A percentile compares a stretch with the other conserved stretches of the same genome.
Conservation (phyloP, 2,797 vertebrate genomes). For the Enteromius anoplus region DNA sequence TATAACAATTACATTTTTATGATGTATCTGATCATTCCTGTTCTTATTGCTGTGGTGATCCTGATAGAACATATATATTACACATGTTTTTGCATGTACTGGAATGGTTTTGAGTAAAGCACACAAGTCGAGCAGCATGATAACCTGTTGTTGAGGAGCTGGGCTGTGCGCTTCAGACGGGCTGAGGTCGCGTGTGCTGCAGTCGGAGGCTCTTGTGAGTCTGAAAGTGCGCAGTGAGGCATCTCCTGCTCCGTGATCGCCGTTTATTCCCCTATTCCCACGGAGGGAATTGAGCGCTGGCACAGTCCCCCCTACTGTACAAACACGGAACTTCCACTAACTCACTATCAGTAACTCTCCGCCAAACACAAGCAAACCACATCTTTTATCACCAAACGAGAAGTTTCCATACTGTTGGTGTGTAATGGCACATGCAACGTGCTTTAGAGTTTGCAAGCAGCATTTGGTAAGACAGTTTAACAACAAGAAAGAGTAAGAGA, state of each 20-base stretch:
- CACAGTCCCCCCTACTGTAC: slow-evolving; percentile 66
- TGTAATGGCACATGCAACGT: neutral
- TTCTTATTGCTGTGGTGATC: neutral
- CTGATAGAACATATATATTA: neutral
- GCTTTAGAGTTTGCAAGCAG: neutral
- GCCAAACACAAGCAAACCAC: slow-evolving; percentile 32
- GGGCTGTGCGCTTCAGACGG: slow-evolving; percentile 6
- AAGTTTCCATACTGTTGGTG: neutral
- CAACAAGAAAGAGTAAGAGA: neutral
- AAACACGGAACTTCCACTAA: slow-evolving; percentile 54
- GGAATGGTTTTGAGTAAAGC: neutral
- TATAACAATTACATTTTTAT: neutral
- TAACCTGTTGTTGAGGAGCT: slow-evolving; percentile 29
- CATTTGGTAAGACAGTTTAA: neutral
- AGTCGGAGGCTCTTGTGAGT: slow-evolving; percentile 40
- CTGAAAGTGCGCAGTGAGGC: slow-evolving; percentile 46
- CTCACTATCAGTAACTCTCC: slow-evolving; percentile 25
- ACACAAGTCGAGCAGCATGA: neutral
- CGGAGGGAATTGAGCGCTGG: slow-evolving; percentile 50
- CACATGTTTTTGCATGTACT: neutral
- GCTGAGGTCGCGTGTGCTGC: slow-evolving; percentile 27
- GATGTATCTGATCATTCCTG: neutral
- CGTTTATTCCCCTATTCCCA: slow-evolving; percentile 42
- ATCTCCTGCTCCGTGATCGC: slow-evolving; percentile 41
- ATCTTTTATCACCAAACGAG: slow-evolving; percentile 26